Evolutionary conservation across 2,797 vertebrate genomes (phyloP), one percentile per base, ranked within the genome.

Genomic region (Rhinella marina): DNA sequence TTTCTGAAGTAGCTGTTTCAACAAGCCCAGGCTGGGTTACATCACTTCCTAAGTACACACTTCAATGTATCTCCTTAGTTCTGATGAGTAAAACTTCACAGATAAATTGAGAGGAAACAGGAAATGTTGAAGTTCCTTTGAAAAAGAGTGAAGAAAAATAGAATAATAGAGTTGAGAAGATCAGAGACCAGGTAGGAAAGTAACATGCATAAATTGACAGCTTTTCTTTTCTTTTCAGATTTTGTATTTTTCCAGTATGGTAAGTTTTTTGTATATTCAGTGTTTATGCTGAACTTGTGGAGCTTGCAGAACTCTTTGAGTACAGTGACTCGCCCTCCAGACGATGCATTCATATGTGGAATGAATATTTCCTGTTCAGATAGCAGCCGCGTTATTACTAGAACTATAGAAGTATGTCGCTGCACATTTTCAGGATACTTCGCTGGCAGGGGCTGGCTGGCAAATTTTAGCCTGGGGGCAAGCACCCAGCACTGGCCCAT

Each of bases 21-120:
- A 96, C 95, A 95, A 92, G 94, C 94, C 94, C 92, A 92, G 93
- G 92, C 92, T 32, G 92, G 93, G 93, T 96, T 94, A 95, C 95
- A 95, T 96, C 95, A 96, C 94, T 96, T 96, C 95, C 95, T 96
- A 95, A 95, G 94, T 93, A 89, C 84, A 90, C 94, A 94, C 93
- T 93, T 94, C 94, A 94, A 94, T 91, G 91, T 94, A 94, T 95
- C 95, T 96, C 92, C 94, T 92, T 91, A 89, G 94, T 41, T 76
- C 76, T 57, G 70, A 89, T 83, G 88, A 86, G 92, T 92, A 92
- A 94, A 94, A 93, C 92, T 85, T 92, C 92, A 93, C 91, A 92
- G 92, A 94, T 92, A 94, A 92, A 94, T 89, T 64, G 87, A 94
- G 95, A 95, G 95, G 95, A 96, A 96, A 92, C 95, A 96, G 95